Evolutionary conservation across 2,888 invertebrate genomes (phyloP), one percentile per base, ranked within the genome.

Genomic region (Oscheius myriophilus): DNA sequence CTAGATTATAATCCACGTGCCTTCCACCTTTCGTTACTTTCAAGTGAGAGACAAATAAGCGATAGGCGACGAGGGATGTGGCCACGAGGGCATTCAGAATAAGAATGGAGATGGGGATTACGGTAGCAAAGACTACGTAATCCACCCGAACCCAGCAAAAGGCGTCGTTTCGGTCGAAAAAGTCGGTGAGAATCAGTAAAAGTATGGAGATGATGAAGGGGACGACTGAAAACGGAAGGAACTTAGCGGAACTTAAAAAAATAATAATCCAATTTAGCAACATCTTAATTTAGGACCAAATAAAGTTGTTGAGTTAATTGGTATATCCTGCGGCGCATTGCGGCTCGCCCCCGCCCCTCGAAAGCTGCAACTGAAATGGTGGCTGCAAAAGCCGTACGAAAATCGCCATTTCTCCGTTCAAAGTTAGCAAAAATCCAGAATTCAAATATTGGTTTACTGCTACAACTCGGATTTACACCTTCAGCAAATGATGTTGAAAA

Each of bases 61-160:
- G 69, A 42, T 76, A 72, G 11, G 72, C 71, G 26, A 81, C 73
- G 21, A 82, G 69, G 43, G 69, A 43, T 7, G 76, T 71, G 62
- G 77, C 80, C 12, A 82, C 43, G 1, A 78, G 23, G 1, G 77
- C 78, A 59, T 75, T 80, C 1, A 79, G 26, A 9, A 82, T 55
- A 1, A 83, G 69, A 1, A 83, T 45, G 1, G 79, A 72, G 3
- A 81, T 65, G 7, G 83, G 83, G 18, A 82, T 55, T 12, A 83
- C 71, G 1, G 82, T 81, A 0, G 78, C 82, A 42, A 65, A 71
- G 1, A 78, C 69, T 9, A 83, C 70, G 55, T 75, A 78, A 46
- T 78, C 79, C 2, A 78, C 73, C 2, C 80, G 77, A 43, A 82
- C 78, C 82, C 82, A 82, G 59, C 82, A 82, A 64, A 78, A 78